A percentile compares a stretch with the other conserved stretches of the same genome.
Evolutionary conservation across 2,113 vertebrate species (phyloP).

Genomic region (Copsychus sechellarum): DNA sequence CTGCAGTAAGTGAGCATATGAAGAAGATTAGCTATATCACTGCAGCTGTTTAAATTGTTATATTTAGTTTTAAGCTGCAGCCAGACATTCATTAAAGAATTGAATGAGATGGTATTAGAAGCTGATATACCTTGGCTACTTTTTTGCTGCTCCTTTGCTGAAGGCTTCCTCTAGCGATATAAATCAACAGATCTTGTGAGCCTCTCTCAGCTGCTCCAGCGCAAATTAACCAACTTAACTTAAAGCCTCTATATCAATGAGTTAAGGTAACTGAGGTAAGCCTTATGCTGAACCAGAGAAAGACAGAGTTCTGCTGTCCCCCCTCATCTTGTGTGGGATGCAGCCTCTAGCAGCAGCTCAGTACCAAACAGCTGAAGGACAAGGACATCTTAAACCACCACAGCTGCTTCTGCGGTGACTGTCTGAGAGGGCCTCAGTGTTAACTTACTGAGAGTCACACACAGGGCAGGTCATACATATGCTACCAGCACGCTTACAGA

Average conservation of each 20-base stretch:
- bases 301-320: not conserved
- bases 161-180: not conserved
- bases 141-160: not conserved
- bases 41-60: not conserved
- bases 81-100: not conserved
- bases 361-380: conserved; percentile 53
- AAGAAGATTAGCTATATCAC: not conserved
- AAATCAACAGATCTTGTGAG: not conserved
- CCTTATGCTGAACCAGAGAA: not conserved
- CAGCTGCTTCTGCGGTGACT: conserved; percentile 25
- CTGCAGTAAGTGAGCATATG: not conserved
- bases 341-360: not conserved
- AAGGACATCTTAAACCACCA: conserved; percentile 7
- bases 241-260: not conserved
- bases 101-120: not conserved
- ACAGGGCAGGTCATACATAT: not conserved
- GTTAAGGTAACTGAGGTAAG: not conserved
- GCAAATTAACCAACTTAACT: not conserved
- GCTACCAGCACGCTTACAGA: not conserved
- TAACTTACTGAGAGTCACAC: not conserved
- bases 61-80: not conserved
- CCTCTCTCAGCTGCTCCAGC: not conserved
- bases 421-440: not conserved
- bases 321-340: not conserved
- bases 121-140: not conserved